These are phyloP conservation scores for Terebella lapidaria DNA, from an alignment of 2,888 invertebrate species.

Conservation along the genomic window DNA sequence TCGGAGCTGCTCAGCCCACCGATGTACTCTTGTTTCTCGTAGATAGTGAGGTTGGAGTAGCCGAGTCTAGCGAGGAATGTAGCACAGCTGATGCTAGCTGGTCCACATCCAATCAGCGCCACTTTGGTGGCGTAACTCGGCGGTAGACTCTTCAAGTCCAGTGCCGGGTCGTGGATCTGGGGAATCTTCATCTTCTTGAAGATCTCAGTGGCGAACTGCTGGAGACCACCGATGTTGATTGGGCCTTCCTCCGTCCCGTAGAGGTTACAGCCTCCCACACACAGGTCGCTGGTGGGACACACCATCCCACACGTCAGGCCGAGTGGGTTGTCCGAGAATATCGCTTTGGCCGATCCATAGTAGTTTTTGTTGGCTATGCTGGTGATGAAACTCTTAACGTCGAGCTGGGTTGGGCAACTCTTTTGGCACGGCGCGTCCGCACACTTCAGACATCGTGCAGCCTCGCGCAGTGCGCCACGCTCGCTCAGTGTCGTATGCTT, in stretches of 20 bases:
- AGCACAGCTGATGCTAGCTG: constrained; percentile 92
- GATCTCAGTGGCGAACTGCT: constrained; percentile 94
- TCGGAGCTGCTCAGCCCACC: constrained; percentile 93
- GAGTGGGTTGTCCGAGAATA: constrained; percentile 93
- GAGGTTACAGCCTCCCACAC: constrained; percentile 95
- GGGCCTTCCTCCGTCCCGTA: constrained; percentile 94
- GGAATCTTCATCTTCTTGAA: constrained; percentile 91
- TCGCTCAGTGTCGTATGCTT: constrained; percentile 97
- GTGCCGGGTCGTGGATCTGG: constrained; percentile 75
- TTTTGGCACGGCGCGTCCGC: constrained; percentile 95
- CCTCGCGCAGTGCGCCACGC: constrained; percentile 85
- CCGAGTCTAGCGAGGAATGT: constrained; percentile 91
- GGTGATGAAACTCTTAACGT: constrained; percentile 93
- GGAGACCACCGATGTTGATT: constrained; percentile 96
- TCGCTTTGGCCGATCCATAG: constrained; percentile 91
- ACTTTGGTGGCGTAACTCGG: constrained; percentile 64
- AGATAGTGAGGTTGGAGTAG: constrained; percentile 84
- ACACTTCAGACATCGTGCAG: constrained; percentile 60
- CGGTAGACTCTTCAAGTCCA: constrained; percentile 39
- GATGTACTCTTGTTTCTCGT: constrained; percentile 78
- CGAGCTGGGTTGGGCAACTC: constrained; percentile 95
- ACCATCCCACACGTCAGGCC: constrained; percentile 74
- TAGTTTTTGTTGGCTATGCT: constrained; percentile 97
- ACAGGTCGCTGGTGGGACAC: constrained; percentile 96
- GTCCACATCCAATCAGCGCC: constrained; percentile 88